phyloP scores from a whole-genome alignment of 2,888 invertebrate genomes.

The Drepanosiphum platanoidis region DNA sequence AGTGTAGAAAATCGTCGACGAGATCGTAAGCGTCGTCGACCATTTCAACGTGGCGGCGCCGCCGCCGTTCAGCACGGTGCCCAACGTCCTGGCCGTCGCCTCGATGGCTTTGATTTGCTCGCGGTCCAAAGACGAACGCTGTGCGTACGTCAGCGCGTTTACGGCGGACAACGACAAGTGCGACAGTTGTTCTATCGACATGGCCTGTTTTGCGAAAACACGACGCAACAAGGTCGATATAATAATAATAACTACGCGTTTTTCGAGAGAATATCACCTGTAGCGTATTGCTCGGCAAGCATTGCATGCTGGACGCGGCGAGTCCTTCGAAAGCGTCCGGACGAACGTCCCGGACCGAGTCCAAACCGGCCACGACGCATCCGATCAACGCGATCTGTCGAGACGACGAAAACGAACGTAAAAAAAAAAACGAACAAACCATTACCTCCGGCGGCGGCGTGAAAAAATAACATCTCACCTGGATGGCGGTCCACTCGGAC shows the following conservation, averaged over 20 bases:
- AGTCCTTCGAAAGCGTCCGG: constrained; percentile 65
- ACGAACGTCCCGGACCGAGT: constrained; percentile 63
- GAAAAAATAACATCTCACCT: constrained; percentile 62
- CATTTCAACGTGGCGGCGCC: not conserved
- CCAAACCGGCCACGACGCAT: constrained; percentile 65
- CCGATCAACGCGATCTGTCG: constrained; percentile 65
- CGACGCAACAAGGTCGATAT: no score
- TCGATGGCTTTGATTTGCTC: constrained; percentile 33
- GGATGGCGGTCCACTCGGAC: constrained; percentile 65
- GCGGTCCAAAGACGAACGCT: constrained; percentile 34
- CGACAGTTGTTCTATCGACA: constrained; percentile 56
- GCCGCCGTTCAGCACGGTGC: not conserved
- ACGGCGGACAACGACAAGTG: constrained; percentile 53
- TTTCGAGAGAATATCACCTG: constrained; percentile 63
- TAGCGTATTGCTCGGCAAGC: constrained; percentile 64
- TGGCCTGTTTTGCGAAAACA: no score
- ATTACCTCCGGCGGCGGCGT: no score
- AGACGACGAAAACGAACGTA: not conserved
- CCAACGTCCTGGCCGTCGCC: constrained; percentile 1
- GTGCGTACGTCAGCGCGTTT: constrained; percentile 28
- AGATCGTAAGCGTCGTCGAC: not conserved
- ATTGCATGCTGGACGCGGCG: constrained; percentile 64
- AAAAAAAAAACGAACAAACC: no score
- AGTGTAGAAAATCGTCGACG: no score
- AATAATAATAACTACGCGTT: no score